phyloP scores from a whole-genome alignment of 2,797 vertebrate genomes.

The Sebastes oblongus region DNA sequence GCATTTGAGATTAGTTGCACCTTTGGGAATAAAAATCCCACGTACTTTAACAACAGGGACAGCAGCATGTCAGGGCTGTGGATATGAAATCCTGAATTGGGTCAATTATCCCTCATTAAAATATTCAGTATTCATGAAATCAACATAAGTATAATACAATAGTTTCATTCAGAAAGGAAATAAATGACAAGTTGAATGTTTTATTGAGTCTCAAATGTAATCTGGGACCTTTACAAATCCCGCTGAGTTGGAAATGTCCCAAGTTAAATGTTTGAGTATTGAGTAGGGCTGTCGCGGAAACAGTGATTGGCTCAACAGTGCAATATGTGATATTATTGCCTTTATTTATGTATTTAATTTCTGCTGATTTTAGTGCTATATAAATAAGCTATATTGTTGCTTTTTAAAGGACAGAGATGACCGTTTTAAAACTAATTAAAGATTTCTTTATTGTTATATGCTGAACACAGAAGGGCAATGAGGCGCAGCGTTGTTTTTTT shows the following conservation, averaged over 20 bases:
- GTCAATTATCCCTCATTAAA: conserved; percentile 13
- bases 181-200: background rate
- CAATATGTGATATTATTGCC: no score
- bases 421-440: no score
- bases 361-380: no score
- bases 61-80: conserved; percentile 8
- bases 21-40: conserved; percentile 53
- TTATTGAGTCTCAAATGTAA: background rate
- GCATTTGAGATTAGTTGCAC: conserved; percentile 51
- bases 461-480: no score
- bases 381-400: no score
- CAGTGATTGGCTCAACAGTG: no score
- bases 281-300: no score
- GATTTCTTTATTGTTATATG: no score
- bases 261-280: background rate
- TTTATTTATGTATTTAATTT: no score
- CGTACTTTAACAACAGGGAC: background rate
- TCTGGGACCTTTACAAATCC: background rate
- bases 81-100: conserved; percentile 5
- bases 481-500: no score
- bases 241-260: background rate
- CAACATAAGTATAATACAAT: background rate
- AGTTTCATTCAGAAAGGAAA: background rate
- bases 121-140: background rate
- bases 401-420: no score